Conservation (phyloP, 2,888 invertebrate species). For the Melikaiella ostensackeni region DNA sequence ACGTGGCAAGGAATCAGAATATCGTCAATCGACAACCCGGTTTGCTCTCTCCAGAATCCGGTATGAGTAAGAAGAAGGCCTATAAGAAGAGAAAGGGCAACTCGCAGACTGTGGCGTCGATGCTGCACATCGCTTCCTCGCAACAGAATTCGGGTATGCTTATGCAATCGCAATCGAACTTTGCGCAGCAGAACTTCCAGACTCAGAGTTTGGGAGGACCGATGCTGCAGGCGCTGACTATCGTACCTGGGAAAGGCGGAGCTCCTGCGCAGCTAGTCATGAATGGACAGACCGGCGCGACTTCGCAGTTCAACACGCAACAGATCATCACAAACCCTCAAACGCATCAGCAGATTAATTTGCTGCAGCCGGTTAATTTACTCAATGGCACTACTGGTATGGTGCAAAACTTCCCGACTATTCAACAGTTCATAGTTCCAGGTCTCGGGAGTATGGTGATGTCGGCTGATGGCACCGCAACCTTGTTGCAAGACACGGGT, state of each 20-base stretch:
- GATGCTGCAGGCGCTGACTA: constrained; percentile 87
- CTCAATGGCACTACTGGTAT: constrained; percentile 85
- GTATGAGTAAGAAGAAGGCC: constrained; percentile 79
- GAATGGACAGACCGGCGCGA: constrained; percentile 83
- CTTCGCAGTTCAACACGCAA: constrained; percentile 82
- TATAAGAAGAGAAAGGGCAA: constrained; percentile 86
- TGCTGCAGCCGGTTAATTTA: constrained; percentile 89
- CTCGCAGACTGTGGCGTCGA: constrained; percentile 84
- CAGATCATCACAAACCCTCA: constrained; percentile 82
- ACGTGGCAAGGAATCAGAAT: constrained; percentile 65
- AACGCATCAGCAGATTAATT: constrained; percentile 82
- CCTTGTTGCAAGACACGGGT: constrained; percentile 84
- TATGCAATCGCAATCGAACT: constrained; percentile 78
- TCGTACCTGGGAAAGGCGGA: constrained; percentile 87
- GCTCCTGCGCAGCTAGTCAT: constrained; percentile 87
- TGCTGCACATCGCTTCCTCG: constrained; percentile 82
- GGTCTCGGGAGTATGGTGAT: constrained; percentile 90
- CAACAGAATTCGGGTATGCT: constrained; percentile 83
- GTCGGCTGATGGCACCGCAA: constrained; percentile 87
- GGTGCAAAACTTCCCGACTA: constrained; percentile 87
- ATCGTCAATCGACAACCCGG: constrained; percentile 70
- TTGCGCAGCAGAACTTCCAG: constrained; percentile 87
- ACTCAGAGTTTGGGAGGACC: constrained; percentile 84
- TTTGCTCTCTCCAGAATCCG: constrained; percentile 84
- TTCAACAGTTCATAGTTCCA: constrained; percentile 89